Percentiles rank a stretch among this genome's conserved stretches.
Evolutionary conservation across 2,113 vertebrate species (phyloP).

Genomic region (Propithecus coquereli): DNA sequence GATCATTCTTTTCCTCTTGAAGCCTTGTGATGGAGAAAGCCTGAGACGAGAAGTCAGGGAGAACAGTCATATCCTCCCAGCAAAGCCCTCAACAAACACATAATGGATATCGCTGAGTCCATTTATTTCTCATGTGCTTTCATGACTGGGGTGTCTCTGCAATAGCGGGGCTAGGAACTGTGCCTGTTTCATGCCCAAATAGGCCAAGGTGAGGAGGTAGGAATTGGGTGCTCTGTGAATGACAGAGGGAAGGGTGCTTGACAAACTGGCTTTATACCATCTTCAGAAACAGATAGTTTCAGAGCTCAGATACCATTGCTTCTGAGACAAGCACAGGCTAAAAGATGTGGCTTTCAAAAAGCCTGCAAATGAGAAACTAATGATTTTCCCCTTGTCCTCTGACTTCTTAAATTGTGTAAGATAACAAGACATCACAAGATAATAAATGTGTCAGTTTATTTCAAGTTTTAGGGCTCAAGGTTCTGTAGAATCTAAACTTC

Average conservation of each 20-base stretch:
- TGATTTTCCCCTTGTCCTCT: neutral
- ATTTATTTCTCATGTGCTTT: neutral
- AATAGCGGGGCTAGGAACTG: neutral
- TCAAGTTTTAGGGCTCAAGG: neutral
- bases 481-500: neutral
- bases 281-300: neutral
- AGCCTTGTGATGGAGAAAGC: neutral
- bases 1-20: slow-evolving; percentile 11
- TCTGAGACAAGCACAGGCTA: neutral
- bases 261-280: neutral
- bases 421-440: neutral
- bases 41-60: neutral
- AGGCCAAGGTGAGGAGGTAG: neutral
- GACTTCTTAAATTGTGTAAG: neutral
- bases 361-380: neutral
- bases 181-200: neutral
- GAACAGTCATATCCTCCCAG: neutral
- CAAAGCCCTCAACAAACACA: neutral
- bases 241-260: neutral
- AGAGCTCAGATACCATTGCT: neutral
- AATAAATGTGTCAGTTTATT: neutral
- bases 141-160: neutral
- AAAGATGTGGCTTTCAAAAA: slow-evolving; percentile 11
- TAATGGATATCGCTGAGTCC: neutral
- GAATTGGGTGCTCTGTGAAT: neutral